phyloP scores from a whole-genome alignment of 2,113 vertebrate species.

The Bos indicus region DNA sequence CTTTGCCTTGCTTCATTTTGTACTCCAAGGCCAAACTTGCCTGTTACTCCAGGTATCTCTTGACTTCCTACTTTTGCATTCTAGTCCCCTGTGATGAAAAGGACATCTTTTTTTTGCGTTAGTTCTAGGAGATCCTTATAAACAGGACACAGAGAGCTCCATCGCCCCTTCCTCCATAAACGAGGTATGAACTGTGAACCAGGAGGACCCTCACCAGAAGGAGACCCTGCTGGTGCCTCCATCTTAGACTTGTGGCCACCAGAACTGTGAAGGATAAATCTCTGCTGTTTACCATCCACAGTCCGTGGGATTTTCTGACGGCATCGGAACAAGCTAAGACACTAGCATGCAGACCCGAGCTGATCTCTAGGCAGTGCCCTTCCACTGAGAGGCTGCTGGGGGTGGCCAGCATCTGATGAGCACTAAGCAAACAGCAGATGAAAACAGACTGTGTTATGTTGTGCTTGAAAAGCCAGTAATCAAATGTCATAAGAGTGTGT shows the following conservation, averaged over 20 bases:
- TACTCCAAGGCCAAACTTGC: background rate
- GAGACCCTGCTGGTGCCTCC: background rate
- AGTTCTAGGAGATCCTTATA: background rate
- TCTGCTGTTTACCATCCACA: background rate
- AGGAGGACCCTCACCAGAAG: background rate
- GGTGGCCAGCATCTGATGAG: no score
- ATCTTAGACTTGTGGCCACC: background rate
- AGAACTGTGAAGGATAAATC: background rate
- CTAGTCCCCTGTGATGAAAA: background rate
- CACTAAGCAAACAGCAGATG: background rate
- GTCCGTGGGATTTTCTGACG: background rate
- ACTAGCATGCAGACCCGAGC: rapidly evolving
- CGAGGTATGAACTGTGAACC: rapidly evolving
- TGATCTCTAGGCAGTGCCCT: background rate
- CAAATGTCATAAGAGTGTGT: background rate
- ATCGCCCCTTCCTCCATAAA: background rate
- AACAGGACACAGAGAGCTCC: background rate
- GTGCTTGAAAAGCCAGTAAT: background rate
- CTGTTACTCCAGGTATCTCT: background rate
- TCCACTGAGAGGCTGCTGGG: background rate
- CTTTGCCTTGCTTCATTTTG: background rate
- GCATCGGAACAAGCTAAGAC: background rate
- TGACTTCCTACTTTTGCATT: background rate
- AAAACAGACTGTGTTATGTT: background rate
- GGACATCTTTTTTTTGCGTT: background rate